These are phyloP conservation scores for Prolemur simus DNA, from an alignment of 2,113 vertebrate species.

Conservation along the genomic window DNA sequence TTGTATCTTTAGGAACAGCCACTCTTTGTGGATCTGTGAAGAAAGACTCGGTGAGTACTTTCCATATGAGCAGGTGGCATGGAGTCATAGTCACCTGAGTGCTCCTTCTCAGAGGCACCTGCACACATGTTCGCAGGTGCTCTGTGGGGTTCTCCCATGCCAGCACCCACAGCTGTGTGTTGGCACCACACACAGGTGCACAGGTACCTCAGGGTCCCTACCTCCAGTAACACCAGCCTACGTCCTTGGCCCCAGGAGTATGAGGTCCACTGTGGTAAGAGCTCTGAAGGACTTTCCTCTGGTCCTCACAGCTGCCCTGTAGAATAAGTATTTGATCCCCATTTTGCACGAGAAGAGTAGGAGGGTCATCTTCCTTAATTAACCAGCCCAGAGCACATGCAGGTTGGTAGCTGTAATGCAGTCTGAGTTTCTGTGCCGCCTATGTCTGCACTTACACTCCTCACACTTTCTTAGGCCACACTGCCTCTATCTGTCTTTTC, in stretches of 20 bases:
- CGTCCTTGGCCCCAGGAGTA: not conserved
- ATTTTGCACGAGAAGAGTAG: not conserved
- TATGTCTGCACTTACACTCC: fast-evolving
- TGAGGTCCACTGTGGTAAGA: not conserved
- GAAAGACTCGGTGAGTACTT: not conserved
- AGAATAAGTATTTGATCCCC: not conserved
- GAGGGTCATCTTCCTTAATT: not conserved
- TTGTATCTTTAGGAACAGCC: not conserved
- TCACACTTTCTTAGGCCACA: not conserved
- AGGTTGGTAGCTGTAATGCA: too few relatives aligned
- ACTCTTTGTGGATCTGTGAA: not conserved
- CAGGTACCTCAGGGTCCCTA: fast-evolving
- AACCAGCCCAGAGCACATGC: not conserved
- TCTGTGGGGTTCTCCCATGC: not conserved
- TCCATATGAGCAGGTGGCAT: not conserved
- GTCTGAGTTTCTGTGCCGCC: not conserved
- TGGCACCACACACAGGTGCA: fast-evolving
- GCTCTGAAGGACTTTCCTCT: not conserved
- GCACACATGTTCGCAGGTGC: not conserved
- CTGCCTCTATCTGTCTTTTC: not conserved
- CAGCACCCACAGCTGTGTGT: too few relatives aligned
- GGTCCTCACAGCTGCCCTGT: not conserved
- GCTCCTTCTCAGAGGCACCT: not conserved
- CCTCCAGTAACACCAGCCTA: not conserved
- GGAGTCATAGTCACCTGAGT: not conserved